A percentile compares a stretch with the other conserved stretches of the same genome.
phyloP scores from a whole-genome alignment of 92 coral and sea anemone genomes.

The Zoanthus sansibaricus region DNA sequence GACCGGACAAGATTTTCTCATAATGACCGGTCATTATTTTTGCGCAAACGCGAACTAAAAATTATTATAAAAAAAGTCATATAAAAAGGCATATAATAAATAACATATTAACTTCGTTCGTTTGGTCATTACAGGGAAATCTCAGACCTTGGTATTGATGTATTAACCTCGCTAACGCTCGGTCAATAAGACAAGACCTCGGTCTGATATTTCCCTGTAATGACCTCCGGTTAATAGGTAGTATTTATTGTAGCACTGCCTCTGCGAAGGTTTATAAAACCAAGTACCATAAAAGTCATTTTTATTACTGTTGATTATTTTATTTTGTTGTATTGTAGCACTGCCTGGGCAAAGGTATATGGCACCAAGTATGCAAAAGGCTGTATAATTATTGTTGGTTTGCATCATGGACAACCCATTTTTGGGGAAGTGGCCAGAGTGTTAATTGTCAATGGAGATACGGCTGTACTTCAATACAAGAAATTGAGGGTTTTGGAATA shows the following conservation, averaged over 20 bases:
- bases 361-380: constrained; percentile 58
- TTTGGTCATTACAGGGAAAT: too few relatives aligned
- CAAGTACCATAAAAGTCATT: not conserved
- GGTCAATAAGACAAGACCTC: too few relatives aligned
- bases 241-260: constrained; percentile 15
- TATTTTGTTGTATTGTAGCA: constrained; percentile 6
- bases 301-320: constrained; percentile 3
- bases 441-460: not conserved
- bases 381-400: constrained; percentile 33
- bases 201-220: too few relatives aligned
- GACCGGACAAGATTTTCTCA: too few relatives aligned
- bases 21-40: too few relatives aligned
- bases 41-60: too few relatives aligned
- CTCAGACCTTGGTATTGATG: too few relatives aligned
- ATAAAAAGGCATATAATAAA: too few relatives aligned
- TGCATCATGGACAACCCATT: constrained; percentile 58
- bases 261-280: constrained; percentile 1
- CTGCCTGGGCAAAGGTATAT: constrained; percentile 58
- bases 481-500: constrained; percentile 1
- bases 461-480: constrained; percentile 1
- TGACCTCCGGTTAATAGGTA: too few relatives aligned
- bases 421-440: constrained; percentile 7
- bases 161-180: too few relatives aligned
- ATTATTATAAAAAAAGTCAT: too few relatives aligned
- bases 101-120: too few relatives aligned